These are phyloP conservation scores for Seira ritae DNA, from an alignment of 2,888 invertebrate species.

Conservation along the genomic window DNA sequence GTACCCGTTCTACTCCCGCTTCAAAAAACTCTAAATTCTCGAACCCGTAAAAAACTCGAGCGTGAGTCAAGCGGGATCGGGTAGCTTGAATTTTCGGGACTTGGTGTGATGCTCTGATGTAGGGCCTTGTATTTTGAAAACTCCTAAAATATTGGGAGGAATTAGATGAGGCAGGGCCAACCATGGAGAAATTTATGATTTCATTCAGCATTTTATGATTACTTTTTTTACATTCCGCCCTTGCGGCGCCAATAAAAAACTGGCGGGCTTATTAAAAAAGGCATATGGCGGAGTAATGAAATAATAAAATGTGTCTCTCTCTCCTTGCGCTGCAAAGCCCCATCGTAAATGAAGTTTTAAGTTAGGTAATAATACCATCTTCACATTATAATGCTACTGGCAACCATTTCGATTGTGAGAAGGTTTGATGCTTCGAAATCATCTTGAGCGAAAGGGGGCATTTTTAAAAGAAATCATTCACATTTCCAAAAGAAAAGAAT, in stretches of 20 bases:
- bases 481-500: too few species aligned
- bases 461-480: background rate
- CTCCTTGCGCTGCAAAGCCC: background rate
- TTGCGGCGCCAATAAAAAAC: constrained; percentile 18
- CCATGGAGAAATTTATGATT: constrained; percentile 19
- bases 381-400: constrained; percentile 17
- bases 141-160: background rate
- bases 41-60: too few species aligned
- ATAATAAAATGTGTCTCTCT: constrained; percentile 2
- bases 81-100: too few species aligned
- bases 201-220: constrained; percentile 23
- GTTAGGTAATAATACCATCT: constrained; percentile 15
- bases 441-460: constrained; percentile 2
- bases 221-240: constrained; percentile 13
- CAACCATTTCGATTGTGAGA: background rate
- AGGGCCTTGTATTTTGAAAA: background rate
- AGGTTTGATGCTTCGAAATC: background rate
- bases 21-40: too few species aligned
- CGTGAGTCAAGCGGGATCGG: too few species aligned
- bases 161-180: constrained; percentile 8
- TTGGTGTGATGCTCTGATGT: too few species aligned
- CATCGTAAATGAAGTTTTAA: constrained; percentile 21
- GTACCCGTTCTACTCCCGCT: too few species aligned
- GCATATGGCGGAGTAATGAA: constrained; percentile 22
- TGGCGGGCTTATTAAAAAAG: constrained; percentile 1